These are phyloP conservation scores for Manduca sexta DNA, from an alignment of 1,140 invertebrate genomes.

Conservation along the genomic window DNA sequence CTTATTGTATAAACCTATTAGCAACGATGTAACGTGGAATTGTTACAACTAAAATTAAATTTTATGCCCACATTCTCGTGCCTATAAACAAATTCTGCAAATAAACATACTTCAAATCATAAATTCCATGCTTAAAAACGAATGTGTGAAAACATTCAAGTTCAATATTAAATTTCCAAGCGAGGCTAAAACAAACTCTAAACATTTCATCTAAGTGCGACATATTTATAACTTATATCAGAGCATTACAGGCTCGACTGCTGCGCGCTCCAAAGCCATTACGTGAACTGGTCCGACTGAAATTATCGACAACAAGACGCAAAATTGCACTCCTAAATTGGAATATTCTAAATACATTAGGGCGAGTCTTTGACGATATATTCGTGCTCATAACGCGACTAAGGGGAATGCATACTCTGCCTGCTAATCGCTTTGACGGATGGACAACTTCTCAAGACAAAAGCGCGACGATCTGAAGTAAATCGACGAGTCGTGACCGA, in stretches of 20 bases:
- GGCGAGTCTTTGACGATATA: too few relatives aligned
- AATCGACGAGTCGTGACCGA: constrained; percentile 64
- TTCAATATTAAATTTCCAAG: too few relatives aligned
- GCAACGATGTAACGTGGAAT: too few relatives aligned
- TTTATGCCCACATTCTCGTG: too few relatives aligned
- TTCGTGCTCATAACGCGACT: constrained; percentile 2
- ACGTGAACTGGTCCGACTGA: constrained; percentile 23
- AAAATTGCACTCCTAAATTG: constrained; percentile 8
- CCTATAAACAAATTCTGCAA: too few relatives aligned
- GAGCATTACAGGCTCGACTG: constrained; percentile 12
- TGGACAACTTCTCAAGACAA: constrained; percentile 50
- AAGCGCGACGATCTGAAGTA: constrained; percentile 59
- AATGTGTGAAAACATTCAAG: too few relatives aligned
- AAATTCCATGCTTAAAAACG: too few relatives aligned
- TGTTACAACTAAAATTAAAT: too few relatives aligned
- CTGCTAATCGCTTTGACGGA: constrained; percentile 38
- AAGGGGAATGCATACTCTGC: constrained; percentile 15
- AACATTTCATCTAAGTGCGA: background rate
- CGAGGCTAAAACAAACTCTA: background rate
- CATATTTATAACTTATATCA: constrained; percentile 9
- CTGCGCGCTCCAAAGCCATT: constrained; percentile 19
- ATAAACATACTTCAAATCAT: too few relatives aligned
- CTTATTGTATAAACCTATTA: too few relatives aligned
- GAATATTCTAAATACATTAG: background rate
- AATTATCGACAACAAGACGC: constrained; percentile 24